phyloP scores from a whole-genome alignment of 2,888 invertebrate genomes.

The Drosophila ezoana region DNA sequence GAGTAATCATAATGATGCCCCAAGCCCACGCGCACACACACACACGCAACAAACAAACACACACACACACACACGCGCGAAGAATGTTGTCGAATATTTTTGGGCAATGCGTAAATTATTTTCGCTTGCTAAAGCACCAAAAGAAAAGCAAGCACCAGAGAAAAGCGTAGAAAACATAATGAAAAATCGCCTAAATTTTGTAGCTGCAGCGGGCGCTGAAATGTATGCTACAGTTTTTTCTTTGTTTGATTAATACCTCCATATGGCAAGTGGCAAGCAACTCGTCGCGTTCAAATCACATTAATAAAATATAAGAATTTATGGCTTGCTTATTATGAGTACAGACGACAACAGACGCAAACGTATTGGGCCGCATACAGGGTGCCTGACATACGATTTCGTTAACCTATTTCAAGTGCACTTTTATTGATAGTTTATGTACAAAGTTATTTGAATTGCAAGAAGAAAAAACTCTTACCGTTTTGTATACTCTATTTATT shows the following conservation, averaged over 20 bases:
- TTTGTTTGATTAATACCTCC: constrained; percentile 72
- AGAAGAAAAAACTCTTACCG: not conserved
- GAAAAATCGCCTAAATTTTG: constrained; percentile 78
- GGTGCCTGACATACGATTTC: constrained; percentile 31
- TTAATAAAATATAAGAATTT: constrained; percentile 80
- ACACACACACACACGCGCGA: constrained; percentile 6
- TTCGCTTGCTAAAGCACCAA: constrained; percentile 27
- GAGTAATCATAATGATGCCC: constrained; percentile 76
- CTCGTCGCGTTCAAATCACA: constrained; percentile 72
- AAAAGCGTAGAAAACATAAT: constrained; percentile 50
- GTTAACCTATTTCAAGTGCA: not conserved
- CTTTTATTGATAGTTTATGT: constrained; percentile 24
- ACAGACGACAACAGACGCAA: constrained; percentile 39
- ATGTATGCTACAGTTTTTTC: constrained; percentile 52
- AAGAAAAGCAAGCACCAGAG: constrained; percentile 1
- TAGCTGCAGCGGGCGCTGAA: constrained; percentile 55
- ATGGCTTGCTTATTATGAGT: constrained; percentile 72
- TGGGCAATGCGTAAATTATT: constrained; percentile 74
- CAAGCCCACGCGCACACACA: constrained; percentile 27
- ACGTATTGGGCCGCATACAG: constrained; percentile 36
- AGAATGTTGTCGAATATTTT: constrained; percentile 53
- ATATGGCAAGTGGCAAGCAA: constrained; percentile 74
- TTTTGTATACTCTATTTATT: not conserved
- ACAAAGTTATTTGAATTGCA: not conserved
- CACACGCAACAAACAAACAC: not conserved